Evolutionary conservation across 2,113 vertebrate species (phyloP).

Genomic region (Anhinga anhinga): DNA sequence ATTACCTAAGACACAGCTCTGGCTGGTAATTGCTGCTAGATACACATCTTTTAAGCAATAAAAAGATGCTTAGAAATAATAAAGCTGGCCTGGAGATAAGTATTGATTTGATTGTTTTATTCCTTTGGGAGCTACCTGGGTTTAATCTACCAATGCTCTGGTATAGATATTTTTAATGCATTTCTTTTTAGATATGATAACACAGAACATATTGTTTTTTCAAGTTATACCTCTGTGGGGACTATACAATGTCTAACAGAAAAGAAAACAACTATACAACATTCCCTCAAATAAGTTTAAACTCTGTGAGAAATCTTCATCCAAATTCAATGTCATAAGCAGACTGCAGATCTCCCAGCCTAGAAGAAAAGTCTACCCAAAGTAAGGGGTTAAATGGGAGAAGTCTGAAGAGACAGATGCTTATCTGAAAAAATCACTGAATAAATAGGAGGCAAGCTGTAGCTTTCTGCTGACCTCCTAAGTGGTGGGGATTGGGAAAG

Average conservation of each 20-base stretch:
- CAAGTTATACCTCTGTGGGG: background rate
- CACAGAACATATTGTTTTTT: background rate
- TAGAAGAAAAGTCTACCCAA: background rate
- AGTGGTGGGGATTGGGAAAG: background rate
- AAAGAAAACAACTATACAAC: background rate
- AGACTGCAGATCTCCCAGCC: background rate
- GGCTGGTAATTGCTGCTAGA: background rate
- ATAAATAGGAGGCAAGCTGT: constrained; percentile 39
- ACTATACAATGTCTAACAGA: background rate
- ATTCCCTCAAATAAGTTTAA: background rate
- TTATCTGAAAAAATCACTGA: constrained; percentile 12
- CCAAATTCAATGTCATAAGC: background rate
- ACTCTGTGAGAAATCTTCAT: background rate
- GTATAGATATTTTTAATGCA: background rate
- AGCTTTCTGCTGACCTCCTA: constrained; percentile 40
- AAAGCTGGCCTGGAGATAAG: background rate
- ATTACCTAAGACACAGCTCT: background rate
- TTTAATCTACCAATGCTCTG: background rate
- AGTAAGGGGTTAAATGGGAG: background rate
- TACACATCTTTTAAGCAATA: background rate
- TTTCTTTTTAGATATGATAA: constrained; percentile 16
- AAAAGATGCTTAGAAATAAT: background rate
- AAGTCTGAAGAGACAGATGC: constrained; percentile 9
- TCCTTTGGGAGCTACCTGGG: background rate
- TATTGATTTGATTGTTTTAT: constrained; percentile 18